These are phyloP conservation scores for Pyrocephalus nanus DNA, from an alignment of 2,797 vertebrate species.

Conservation along the genomic window DNA sequence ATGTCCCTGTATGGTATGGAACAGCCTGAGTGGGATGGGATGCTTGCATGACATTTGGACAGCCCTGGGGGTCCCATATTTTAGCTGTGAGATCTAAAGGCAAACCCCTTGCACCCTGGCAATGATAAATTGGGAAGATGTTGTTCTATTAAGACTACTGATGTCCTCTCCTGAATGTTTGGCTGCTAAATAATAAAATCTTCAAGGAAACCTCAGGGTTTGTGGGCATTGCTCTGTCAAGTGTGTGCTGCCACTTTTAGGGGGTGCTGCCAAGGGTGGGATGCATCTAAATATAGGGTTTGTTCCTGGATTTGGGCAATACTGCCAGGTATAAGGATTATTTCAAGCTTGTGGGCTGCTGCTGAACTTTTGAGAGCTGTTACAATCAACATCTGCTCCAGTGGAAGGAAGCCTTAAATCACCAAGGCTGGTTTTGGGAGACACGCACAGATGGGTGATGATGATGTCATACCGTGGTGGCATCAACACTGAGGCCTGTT, in stretches of 20 bases:
- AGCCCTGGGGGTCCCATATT: neutral
- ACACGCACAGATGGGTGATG: neutral
- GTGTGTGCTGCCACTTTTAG: neutral
- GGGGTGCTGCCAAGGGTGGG: neutral
- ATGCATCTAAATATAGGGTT: neutral
- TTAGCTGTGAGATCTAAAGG: neutral
- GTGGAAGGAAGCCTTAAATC: neutral
- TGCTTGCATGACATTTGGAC: neutral
- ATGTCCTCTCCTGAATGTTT: neutral
- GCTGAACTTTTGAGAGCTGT: neutral
- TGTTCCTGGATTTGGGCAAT: neutral
- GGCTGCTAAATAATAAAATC: neutral
- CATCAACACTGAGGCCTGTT: no score
- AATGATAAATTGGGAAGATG: neutral
- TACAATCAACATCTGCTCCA: neutral
- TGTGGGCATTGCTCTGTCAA: neutral
- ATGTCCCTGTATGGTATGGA: neutral
- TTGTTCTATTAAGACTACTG: neutral
- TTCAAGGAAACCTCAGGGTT: neutral
- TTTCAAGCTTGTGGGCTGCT: neutral
- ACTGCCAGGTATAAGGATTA: neutral
- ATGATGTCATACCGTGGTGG: no score
- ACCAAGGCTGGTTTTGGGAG: neutral
- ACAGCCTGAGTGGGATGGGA: neutral
- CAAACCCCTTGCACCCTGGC: neutral